Conservation (phyloP, 2,888 invertebrate species). For the Cheilosia vulpina region DNA sequence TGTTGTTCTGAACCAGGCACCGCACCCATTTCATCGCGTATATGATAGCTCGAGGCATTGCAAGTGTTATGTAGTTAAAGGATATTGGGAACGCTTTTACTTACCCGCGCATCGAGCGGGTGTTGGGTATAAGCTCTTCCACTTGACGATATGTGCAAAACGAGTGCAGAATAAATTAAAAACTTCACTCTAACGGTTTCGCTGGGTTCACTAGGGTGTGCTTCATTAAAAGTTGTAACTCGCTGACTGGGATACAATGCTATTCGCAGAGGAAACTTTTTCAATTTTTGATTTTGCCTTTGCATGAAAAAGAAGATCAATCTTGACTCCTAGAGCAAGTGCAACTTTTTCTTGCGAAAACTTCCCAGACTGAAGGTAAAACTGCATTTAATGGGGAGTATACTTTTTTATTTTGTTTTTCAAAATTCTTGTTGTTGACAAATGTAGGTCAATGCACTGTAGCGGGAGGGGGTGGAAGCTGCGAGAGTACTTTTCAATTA, state of each 20-base stretch:
- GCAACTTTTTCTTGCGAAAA: slow-evolving; percentile 49
- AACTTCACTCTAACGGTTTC: slow-evolving; percentile 43
- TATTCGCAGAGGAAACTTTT: slow-evolving; percentile 40
- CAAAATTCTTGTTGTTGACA: slow-evolving; percentile 11
- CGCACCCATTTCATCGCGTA: not conserved
- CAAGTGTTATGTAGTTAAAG: slow-evolving; percentile 31
- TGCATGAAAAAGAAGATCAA: slow-evolving; percentile 35
- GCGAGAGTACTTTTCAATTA: slow-evolving; percentile 32
- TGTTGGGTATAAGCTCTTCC: slow-evolving; percentile 26
- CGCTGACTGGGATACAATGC: slow-evolving; percentile 23
- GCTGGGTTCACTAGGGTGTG: slow-evolving; percentile 43
- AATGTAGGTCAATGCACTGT: slow-evolving; percentile 53
- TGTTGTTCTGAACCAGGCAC: not conserved
- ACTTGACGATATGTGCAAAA: slow-evolving; percentile 41
- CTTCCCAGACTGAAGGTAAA: slow-evolving; percentile 36
- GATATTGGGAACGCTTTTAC: slow-evolving; percentile 46
- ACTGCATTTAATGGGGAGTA: slow-evolving; percentile 15
- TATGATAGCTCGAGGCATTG: slow-evolving; percentile 36
- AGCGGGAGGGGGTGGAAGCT: not conserved
- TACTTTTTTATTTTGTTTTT: not conserved
- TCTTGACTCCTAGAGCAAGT: slow-evolving; percentile 27
- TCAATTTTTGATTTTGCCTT: slow-evolving; percentile 37
- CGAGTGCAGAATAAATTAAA: slow-evolving; percentile 65
- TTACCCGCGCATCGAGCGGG: slow-evolving; percentile 10
- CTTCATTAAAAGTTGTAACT: slow-evolving; percentile 67